A percentile compares a stretch with the other conserved stretches of the same genome.
Conservation (phyloP, 1,140 invertebrate genomes). For the Wasmannia auropunctata region DNA sequence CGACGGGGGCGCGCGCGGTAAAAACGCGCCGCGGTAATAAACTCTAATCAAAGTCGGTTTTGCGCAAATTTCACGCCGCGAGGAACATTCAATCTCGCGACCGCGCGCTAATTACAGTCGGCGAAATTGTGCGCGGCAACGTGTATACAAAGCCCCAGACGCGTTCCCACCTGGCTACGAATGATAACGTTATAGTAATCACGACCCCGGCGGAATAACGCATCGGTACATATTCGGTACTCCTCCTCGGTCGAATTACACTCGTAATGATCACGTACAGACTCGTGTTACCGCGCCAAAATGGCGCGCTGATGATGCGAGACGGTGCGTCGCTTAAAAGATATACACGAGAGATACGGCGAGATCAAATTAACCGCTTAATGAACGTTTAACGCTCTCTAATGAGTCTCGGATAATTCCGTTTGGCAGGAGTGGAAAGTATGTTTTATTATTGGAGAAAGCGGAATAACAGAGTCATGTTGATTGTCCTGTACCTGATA, state of each 20-base stretch:
- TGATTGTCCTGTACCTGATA: not conserved
- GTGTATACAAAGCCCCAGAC: slow-evolving; percentile 29
- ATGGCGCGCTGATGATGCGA: not conserved
- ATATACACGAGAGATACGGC: not conserved
- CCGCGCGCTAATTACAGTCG: slow-evolving; percentile 39
- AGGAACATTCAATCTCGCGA: slow-evolving; percentile 42
- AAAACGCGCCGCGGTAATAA: slow-evolving; percentile 51
- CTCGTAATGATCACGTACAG: slow-evolving; percentile 18
- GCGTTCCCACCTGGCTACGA: slow-evolving; percentile 8
- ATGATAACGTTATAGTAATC: slow-evolving; percentile 58
- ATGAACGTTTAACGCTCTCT: not conserved
- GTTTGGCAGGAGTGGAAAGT: not conserved
- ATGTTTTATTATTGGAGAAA: not conserved
- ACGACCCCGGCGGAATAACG: not conserved
- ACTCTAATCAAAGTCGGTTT: slow-evolving; percentile 60
- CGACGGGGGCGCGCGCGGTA: slow-evolving; percentile 30
- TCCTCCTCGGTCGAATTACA: not conserved
- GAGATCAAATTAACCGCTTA: not conserved
- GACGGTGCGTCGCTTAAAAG: not conserved
- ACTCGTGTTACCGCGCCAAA: not conserved
- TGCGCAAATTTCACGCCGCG: slow-evolving; percentile 48
- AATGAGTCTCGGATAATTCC: not conserved
- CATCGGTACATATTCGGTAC: not conserved
- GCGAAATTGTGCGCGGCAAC: slow-evolving; percentile 24
- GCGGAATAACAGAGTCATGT: not conserved